Evolutionary conservation across 2,797 vertebrate genomes (phyloP).

Genomic region (Prionace glauca): DNA sequence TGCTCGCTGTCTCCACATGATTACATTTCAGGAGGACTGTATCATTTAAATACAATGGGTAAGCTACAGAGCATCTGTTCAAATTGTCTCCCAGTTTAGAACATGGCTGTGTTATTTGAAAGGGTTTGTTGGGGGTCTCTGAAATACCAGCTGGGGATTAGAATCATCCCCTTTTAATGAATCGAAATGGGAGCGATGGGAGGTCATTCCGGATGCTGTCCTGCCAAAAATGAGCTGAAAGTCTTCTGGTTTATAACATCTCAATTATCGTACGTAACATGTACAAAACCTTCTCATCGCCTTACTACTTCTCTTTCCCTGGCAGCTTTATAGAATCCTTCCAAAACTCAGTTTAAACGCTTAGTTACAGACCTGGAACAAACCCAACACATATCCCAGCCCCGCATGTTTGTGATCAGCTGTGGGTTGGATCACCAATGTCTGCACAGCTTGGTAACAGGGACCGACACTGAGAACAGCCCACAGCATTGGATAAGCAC

Average conservation of each 20-base stretch:
- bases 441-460: no score
- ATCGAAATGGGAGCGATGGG: neutral
- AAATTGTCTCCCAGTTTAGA: neutral
- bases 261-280: no score
- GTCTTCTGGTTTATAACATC: neutral
- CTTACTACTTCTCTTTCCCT: neutral
- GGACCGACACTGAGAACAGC: no score
- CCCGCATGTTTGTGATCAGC: no score
- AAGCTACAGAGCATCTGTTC: neutral
- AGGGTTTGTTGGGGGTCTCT: no score
- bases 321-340: neutral
- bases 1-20: neutral
- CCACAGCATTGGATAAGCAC: no score
- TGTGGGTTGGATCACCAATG: no score
- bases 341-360: neutral
- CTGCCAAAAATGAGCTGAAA: neutral
- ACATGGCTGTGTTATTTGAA: neutral
- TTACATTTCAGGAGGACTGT: neutral
- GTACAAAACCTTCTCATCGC: neutral
- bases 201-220: no score
- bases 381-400: neutral
- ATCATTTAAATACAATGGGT: neutral
- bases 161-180: neutral
- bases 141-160: neutral
- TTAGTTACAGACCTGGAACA: neutral